A percentile compares a stretch with the other conserved stretches of the same genome.
phyloP scores from a whole-genome alignment of 2,113 vertebrate genomes.

The Taurulus bubalis region DNA sequence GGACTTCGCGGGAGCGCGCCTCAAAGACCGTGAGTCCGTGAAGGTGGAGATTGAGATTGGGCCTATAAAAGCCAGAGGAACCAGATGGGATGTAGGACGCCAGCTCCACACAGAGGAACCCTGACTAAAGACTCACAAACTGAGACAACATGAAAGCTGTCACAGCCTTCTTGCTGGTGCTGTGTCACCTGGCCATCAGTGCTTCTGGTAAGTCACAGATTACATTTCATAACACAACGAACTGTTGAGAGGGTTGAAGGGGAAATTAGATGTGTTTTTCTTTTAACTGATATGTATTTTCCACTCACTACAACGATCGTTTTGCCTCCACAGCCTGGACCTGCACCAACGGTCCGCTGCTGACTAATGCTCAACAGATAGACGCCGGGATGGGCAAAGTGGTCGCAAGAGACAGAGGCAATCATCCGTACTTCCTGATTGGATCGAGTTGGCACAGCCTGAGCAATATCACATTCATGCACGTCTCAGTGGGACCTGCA shows the following conservation, averaged over 20 bases:
- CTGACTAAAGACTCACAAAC: neutral
- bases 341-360: neutral
- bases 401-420: neutral
- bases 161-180: conserved; percentile 15
- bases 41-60: no score
- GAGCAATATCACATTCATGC: neutral
- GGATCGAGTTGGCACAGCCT: neutral
- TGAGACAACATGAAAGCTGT: conserved; percentile 36
- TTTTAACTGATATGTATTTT: neutral
- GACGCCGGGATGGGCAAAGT: conserved; percentile 40
- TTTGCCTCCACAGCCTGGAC: conserved; percentile 13
- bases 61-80: conserved; percentile 3
- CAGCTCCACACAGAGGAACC: neutral
- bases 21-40: no score
- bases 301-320: neutral
- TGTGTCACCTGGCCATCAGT: conserved; percentile 15
- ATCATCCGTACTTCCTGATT: neutral
- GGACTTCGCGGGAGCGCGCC: no score
- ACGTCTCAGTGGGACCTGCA: conserved; percentile 40
- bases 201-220: conserved; percentile 21
- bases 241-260: neutral
- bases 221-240: neutral
- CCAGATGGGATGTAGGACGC: neutral
- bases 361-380: neutral
- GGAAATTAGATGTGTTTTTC: neutral